Conservation (phyloP, 1,140 invertebrate species). For the Penaeus vannamei region DNA sequence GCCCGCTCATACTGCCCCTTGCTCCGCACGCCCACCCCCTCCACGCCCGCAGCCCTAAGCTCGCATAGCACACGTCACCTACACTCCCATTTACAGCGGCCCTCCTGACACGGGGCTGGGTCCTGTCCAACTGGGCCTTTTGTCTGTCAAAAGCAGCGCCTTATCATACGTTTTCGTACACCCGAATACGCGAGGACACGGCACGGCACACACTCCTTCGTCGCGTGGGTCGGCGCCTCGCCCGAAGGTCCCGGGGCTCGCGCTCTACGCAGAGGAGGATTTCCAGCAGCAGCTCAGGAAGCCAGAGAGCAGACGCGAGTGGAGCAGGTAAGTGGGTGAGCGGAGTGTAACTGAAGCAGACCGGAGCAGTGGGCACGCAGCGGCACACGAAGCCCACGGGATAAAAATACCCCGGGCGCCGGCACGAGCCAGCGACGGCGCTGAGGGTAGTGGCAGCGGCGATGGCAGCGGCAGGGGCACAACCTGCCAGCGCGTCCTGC, state of each 20-base stretch:
- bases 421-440: constrained; percentile 30
- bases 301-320: constrained; percentile 27
- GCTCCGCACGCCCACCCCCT: constrained; percentile 34
- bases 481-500: background rate
- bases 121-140: constrained; percentile 43
- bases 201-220: background rate
- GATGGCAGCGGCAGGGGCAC: background rate
- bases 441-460: too few relatives aligned
- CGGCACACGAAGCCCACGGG: constrained; percentile 44
- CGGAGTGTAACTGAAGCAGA: constrained; percentile 61
- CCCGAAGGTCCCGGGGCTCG: background rate
- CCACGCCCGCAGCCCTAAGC: constrained; percentile 27
- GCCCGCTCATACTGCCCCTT: constrained; percentile 63
- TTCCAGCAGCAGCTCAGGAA: background rate
- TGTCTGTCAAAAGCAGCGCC: constrained; percentile 39
- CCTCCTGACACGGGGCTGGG: constrained; percentile 46
- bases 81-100: constrained; percentile 50
- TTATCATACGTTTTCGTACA: constrained; percentile 48
- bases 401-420: constrained; percentile 57
- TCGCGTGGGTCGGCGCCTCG: background rate
- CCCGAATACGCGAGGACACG: background rate
- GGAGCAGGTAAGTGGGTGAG: constrained; percentile 61
- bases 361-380: constrained; percentile 41
- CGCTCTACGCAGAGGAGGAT: background rate
- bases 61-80: constrained; percentile 47